These are phyloP conservation scores for Microtus richardsoni DNA, from an alignment of 2,113 vertebrate species.

Conservation along the genomic window DNA sequence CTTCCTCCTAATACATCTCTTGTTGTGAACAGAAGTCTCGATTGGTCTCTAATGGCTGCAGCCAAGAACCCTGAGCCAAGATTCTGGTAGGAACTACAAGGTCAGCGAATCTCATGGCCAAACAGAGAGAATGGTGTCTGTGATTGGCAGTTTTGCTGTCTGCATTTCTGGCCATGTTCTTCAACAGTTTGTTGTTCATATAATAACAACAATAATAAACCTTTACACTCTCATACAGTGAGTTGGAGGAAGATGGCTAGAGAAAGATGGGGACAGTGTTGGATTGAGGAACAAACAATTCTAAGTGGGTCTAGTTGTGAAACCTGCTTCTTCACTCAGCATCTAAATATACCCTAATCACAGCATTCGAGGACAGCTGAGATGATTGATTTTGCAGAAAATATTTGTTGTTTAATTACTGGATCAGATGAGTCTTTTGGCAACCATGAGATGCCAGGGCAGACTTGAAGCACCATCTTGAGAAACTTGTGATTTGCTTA, in stretches of 20 bases:
- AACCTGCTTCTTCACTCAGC: slow-evolving; percentile 82
- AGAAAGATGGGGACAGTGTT: slow-evolving; percentile 69
- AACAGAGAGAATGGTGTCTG: slow-evolving; percentile 17
- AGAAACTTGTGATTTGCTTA: slow-evolving; percentile 88
- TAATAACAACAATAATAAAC: slow-evolving; percentile 8
- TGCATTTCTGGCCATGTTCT: slow-evolving; percentile 66
- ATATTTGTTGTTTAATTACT: slow-evolving; percentile 92
- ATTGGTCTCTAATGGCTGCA: background rate
- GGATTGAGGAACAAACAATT: slow-evolving; percentile 68
- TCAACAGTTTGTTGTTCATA: slow-evolving; percentile 56
- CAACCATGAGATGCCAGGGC: slow-evolving; percentile 90
- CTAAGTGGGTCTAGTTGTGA: slow-evolving; percentile 78
- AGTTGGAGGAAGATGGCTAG: slow-evolving; percentile 75
- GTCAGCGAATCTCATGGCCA: slow-evolving; percentile 63
- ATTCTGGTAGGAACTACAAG: slow-evolving; percentile 34
- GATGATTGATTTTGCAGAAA: slow-evolving; percentile 94
- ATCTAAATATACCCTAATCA: slow-evolving; percentile 84
- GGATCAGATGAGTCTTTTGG: slow-evolving; percentile 90
- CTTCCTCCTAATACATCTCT: background rate
- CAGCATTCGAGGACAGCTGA: slow-evolving; percentile 85
- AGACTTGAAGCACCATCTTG: slow-evolving; percentile 88
- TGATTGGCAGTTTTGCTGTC: slow-evolving; percentile 63
- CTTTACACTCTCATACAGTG: slow-evolving; percentile 70
- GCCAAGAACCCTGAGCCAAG: background rate
- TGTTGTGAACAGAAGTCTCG: background rate